Percentiles rank a stretch among this genome's conserved stretches.
Conservation (phyloP, 37 sponge, comb jelly and placozoan genomes). For the Petrosia ficiformis region DNA sequence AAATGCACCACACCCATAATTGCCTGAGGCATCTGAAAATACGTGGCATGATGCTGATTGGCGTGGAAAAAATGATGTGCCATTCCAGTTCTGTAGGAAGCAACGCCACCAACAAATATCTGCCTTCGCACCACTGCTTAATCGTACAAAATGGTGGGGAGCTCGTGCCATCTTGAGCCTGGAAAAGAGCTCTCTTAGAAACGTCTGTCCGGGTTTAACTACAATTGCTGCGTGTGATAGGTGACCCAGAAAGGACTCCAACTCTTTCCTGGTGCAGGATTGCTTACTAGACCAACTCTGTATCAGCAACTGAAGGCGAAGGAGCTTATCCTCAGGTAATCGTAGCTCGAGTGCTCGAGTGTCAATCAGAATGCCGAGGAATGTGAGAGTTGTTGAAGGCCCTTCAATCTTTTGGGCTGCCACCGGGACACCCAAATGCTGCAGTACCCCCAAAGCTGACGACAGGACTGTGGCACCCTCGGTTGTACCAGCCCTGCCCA, state of each 20-base stretch:
- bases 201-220: too few relatives aligned
- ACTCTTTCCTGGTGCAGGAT: neutral
- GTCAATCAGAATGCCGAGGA: conserved; percentile 2
- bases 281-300: neutral
- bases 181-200: too few relatives aligned
- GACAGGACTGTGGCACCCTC: neutral
- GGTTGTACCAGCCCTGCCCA: neutral
- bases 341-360: neutral
- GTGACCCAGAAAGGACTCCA: neutral
- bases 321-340: neutral
- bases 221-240: too few relatives aligned
- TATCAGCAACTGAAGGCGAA: neutral
- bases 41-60: too few relatives aligned
- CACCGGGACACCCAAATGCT: neutral
- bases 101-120: neutral
- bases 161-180: too few relatives aligned
- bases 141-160: conserved; percentile 1
- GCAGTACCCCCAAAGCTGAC: neutral
- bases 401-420: neutral
- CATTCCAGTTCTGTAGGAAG: conserved; percentile 8
- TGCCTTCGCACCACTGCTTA: neutral
- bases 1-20: neutral
- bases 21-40: too few relatives aligned
- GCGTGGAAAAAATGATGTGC: neutral
- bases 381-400: neutral